Evolutionary conservation across 2,888 invertebrate genomes (phyloP).

Genomic region (Drosophila formosana): DNA sequence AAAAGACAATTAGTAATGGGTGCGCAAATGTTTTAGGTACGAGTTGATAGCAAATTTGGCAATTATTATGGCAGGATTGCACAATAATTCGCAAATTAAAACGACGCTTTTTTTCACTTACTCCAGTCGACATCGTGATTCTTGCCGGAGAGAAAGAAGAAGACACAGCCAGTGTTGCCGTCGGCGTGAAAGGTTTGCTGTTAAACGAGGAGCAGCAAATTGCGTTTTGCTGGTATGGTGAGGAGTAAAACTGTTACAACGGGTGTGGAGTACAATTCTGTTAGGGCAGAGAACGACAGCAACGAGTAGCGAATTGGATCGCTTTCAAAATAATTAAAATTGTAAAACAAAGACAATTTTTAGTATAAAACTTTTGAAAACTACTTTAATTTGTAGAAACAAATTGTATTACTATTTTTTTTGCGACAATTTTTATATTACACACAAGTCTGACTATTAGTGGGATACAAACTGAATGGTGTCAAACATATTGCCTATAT

Average conservation of each 20-base stretch:
- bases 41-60: slow-evolving; percentile 19
- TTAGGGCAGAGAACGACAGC: slow-evolving; percentile 23
- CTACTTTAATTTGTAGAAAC: too few relatives aligned
- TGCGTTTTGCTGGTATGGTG: slow-evolving; percentile 24
- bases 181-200: slow-evolving; percentile 5
- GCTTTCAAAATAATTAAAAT: too few relatives aligned
- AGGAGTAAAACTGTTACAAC: slow-evolving; percentile 23
- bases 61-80: slow-evolving; percentile 65
- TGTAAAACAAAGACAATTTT: too few relatives aligned
- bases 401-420: too few relatives aligned
- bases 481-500: too few relatives aligned
- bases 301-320: neutral
- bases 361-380: too few relatives aligned
- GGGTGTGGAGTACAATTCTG: slow-evolving; percentile 21
- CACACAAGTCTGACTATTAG: too few relatives aligned
- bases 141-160: slow-evolving; percentile 85
- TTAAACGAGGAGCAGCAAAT: slow-evolving; percentile 15
- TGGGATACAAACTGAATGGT: too few relatives aligned
- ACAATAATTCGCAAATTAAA: slow-evolving; percentile 74
- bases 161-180: slow-evolving; percentile 50
- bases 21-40: slow-evolving; percentile 2
- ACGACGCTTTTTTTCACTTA: slow-evolving; percentile 85
- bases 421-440: too few relatives aligned
- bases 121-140: slow-evolving; percentile 90
- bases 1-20: slow-evolving; percentile 31